phyloP scores from a whole-genome alignment of 2,797 vertebrate species.

The Phrynocephalus guinanensis region DNA sequence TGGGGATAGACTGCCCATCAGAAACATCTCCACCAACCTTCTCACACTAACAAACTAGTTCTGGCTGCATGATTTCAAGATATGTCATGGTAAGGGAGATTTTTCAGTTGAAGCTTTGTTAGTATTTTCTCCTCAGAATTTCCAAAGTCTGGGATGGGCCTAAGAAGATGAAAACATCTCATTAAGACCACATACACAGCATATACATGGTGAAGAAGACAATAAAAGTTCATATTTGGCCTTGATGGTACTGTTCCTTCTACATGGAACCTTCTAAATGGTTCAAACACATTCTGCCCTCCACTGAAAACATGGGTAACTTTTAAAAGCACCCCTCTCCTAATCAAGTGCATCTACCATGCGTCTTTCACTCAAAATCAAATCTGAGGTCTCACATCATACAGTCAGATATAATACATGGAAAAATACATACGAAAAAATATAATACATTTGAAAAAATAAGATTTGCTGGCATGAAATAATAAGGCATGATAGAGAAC shows the following conservation, averaged over 20 bases:
- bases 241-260: not conserved
- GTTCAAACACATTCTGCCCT: not conserved
- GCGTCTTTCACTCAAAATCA: slow-evolving; percentile 25
- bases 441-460: slow-evolving; percentile 34
- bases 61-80: slow-evolving; percentile 41
- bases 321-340: no score
- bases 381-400: slow-evolving; percentile 52
- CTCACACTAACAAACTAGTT: slow-evolving; percentile 12
- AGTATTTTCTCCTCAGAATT: not conserved
- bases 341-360: slow-evolving; percentile 71
- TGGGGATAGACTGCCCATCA: no score
- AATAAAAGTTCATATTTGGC: not conserved
- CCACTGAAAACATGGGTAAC: slow-evolving; percentile 1
- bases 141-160: not conserved
- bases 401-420: slow-evolving; percentile 71
- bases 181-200: not conserved
- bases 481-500: slow-evolving; percentile 61
- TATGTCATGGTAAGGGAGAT: not conserved
- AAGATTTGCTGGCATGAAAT: slow-evolving; percentile 46
- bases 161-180: not conserved
- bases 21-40: no score
- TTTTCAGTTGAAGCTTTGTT: slow-evolving; percentile 39
- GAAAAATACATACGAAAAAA: slow-evolving; percentile 59
- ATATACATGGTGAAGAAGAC: not conserved
- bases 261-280: not conserved